A percentile compares a stretch with the other conserved stretches of the same genome.
Evolutionary conservation across 2,888 invertebrate genomes (phyloP).

Genomic region (Protonemura montana): DNA sequence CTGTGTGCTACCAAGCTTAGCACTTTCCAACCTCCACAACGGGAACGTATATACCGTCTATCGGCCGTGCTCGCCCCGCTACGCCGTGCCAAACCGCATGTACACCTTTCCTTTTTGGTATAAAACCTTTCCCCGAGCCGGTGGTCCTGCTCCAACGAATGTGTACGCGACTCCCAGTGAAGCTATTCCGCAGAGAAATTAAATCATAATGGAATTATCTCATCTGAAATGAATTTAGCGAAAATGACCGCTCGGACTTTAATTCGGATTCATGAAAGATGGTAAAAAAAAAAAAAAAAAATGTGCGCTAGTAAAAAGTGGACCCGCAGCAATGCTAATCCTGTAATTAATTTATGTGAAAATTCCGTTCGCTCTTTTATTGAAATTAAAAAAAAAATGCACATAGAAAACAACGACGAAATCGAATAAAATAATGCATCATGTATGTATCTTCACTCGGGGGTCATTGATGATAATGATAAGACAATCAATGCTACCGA

Average conservation of each 20-base stretch:
- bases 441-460: not conserved
- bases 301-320: not conserved
- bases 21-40: not conserved
- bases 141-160: not conserved
- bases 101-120: slow-evolving; percentile 18
- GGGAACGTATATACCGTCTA: not conserved
- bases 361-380: not conserved
- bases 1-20: not conserved
- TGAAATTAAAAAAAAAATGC: slow-evolving; percentile 18
- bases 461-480: not conserved
- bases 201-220: slow-evolving; percentile 38
- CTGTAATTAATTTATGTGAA: slow-evolving; percentile 30
- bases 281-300: not conserved
- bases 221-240: slow-evolving; percentile 23
- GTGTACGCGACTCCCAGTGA: not conserved
- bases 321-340: slow-evolving; percentile 3
- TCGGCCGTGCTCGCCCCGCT: not conserved
- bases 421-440: slow-evolving; percentile 10
- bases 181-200: slow-evolving; percentile 38
- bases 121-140: slow-evolving; percentile 16
- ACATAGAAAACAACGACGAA: not conserved
- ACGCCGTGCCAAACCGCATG: not conserved
- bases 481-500: not conserved
- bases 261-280: not conserved
- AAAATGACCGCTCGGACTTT: slow-evolving; percentile 31